Evolutionary conservation across 2,113 vertebrate species (phyloP).

Genomic region (Indri indri): DNA sequence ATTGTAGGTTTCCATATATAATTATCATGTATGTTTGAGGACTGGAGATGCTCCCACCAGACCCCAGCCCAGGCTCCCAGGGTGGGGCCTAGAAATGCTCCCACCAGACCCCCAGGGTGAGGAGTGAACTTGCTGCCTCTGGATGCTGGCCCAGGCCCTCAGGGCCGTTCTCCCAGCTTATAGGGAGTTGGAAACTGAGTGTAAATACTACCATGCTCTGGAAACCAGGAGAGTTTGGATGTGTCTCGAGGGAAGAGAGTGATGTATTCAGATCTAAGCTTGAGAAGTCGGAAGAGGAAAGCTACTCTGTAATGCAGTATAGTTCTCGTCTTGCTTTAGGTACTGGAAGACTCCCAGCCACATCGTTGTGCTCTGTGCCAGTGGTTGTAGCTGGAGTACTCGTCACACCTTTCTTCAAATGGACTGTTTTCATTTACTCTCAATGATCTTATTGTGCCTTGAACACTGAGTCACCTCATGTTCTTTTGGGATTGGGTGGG

Average conservation of each 20-base stretch:
- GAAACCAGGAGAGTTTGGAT: neutral
- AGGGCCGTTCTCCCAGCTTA: neutral
- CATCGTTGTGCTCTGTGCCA: fast-evolving
- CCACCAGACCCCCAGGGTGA: neutral
- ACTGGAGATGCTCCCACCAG: neutral
- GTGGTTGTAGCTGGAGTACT: neutral
- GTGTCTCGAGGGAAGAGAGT: neutral
- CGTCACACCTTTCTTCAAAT: neutral
- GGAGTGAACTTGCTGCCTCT: neutral
- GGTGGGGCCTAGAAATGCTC: neutral
- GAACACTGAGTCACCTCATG: neutral
- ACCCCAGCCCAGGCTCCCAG: neutral
- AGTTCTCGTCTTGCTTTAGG: neutral
- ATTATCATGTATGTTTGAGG: neutral
- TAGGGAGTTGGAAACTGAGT: neutral
- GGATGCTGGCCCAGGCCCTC: neutral
- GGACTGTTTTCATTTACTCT: neutral
- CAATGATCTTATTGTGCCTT: neutral
- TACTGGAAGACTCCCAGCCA: neutral
- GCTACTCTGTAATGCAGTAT: fast-evolving
- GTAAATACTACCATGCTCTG: neutral
- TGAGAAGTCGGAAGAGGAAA: neutral
- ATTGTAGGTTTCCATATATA: neutral
- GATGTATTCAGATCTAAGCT: neutral
- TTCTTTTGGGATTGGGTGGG: neutral